Conservation (phyloP, 2,888 invertebrate species). For the Papilio gigon region DNA sequence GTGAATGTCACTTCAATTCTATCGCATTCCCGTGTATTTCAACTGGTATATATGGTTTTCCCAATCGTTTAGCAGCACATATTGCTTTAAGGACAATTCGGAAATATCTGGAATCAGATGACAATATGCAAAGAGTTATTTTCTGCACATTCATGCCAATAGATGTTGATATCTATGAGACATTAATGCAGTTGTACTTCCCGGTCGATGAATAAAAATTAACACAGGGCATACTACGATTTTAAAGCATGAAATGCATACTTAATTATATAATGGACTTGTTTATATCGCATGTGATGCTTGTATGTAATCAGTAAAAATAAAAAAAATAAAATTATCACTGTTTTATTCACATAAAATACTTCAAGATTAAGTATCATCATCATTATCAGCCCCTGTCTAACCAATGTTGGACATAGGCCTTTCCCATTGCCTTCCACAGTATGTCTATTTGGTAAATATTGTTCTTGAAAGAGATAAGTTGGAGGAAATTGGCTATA, state of each 20-base stretch:
- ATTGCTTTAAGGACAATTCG: conserved; percentile 87
- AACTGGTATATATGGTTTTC: conserved; percentile 95
- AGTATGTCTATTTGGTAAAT: no score
- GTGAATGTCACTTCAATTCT: conserved; percentile 82
- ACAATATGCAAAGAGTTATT: conserved; percentile 86
- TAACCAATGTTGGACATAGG: no score
- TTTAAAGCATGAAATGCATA: conserved; percentile 30
- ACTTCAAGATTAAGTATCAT: no score
- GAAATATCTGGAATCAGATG: conserved; percentile 81
- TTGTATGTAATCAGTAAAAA: neutral
- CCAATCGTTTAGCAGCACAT: conserved; percentile 88
- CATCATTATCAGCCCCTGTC: no score
- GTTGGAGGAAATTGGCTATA: no score
- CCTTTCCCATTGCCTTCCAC: no score
- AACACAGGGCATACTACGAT: conserved; percentile 44
- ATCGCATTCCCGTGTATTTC: conserved; percentile 95
- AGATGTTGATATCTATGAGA: conserved; percentile 88
- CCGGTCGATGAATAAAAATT: conserved; percentile 75
- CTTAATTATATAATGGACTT: conserved; percentile 19
- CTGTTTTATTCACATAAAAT: neutral
- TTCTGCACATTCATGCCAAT: conserved; percentile 89
- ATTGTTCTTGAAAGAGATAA: no score
- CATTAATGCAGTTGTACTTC: conserved; percentile 87
- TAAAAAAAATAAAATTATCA: conserved; percentile 4
- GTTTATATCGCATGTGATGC: conserved; percentile 1